Conservation (phyloP, 2,113 vertebrate species). For the Atractosteus spatula region DNA sequence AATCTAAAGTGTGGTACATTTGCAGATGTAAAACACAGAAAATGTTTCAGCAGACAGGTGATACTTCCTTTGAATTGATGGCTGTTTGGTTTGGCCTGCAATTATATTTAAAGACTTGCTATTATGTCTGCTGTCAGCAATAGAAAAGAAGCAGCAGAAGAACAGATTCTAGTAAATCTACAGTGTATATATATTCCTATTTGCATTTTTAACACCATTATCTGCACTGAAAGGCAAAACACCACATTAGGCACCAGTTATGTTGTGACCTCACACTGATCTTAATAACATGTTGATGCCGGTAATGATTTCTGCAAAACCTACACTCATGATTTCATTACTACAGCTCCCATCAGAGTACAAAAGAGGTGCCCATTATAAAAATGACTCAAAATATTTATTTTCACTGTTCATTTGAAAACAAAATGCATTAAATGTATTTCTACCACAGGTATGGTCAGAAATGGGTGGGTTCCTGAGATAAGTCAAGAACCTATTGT, state of each 20-base stretch:
- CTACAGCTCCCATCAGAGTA: conserved; percentile 28
- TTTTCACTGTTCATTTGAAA: not conserved
- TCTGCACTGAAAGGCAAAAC: not conserved
- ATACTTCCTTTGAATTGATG: not conserved
- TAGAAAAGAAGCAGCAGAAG: not conserved
- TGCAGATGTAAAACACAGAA: not conserved
- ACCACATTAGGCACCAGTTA: not conserved
- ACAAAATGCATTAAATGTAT: too few species aligned
- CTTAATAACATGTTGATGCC: conserved; percentile 51
- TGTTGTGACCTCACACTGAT: not conserved
- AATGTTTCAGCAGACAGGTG: not conserved
- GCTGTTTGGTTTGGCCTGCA: not conserved
- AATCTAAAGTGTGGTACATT: too few species aligned
- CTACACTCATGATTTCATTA: conserved; percentile 50
- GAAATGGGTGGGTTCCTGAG: not conserved
- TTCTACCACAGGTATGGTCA: too few species aligned
- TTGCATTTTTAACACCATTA: not conserved
- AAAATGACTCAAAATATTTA: not conserved
- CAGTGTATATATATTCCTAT: not conserved
- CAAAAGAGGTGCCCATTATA: conserved; percentile 12
- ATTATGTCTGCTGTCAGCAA: not conserved
- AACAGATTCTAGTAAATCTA: not conserved
- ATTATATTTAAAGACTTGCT: too few species aligned
- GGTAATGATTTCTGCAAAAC: conserved; percentile 30
- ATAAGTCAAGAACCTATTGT: not conserved